phyloP scores from a whole-genome alignment of 2,113 vertebrate genomes.

The Ondatra zibethicus region DNA sequence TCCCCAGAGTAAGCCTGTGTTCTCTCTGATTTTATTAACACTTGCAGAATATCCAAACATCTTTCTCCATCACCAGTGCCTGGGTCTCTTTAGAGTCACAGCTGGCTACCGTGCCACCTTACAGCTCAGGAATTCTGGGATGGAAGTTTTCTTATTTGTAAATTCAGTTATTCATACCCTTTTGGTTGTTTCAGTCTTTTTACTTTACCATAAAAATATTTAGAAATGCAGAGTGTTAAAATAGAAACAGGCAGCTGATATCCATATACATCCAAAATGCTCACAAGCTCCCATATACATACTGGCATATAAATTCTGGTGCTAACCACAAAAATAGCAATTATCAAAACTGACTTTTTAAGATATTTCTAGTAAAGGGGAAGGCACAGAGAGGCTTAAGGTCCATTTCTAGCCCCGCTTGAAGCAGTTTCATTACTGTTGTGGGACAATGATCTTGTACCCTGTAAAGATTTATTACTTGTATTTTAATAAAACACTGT shows the following conservation, averaged over 20 bases:
- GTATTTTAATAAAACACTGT: too few species aligned
- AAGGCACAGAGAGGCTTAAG: neutral
- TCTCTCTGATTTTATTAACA: constrained; percentile 17
- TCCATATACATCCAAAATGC: neutral
- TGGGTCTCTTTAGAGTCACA: neutral
- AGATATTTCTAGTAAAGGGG: neutral
- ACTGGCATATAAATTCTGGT: neutral
- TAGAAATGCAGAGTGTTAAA: neutral
- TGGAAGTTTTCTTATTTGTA: neutral
- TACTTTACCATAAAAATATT: neutral
- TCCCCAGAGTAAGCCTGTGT: constrained; percentile 7
- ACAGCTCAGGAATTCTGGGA: neutral
- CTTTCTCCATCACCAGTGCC: neutral
- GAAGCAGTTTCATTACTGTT: neutral
- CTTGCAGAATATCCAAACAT: constrained; percentile 17
- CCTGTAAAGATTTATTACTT: too few species aligned
- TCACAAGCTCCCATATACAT: neutral
- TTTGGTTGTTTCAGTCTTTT: neutral
- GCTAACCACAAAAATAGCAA: neutral
- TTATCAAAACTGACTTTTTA: neutral
- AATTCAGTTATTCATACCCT: neutral
- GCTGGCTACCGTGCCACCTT: neutral
- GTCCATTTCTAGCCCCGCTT: neutral
- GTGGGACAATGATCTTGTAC: too few species aligned
- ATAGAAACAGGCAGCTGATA: neutral